Evolutionary conservation across 2,888 invertebrate genomes (phyloP), one percentile per base, ranked within the genome.

Genomic region (Amaurobius ferox): DNA sequence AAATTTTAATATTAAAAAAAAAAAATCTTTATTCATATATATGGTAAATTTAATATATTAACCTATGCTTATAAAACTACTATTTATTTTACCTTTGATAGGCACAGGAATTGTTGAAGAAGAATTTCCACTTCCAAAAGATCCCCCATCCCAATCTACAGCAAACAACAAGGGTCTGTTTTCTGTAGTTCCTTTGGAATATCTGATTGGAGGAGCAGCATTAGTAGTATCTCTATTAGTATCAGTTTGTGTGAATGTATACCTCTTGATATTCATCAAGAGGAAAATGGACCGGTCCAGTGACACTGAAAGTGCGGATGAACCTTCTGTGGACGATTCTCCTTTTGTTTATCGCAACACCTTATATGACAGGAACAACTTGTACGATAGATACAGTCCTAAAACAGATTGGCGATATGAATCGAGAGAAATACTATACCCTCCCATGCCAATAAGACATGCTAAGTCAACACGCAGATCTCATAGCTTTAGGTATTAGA

Each of bases 381-480:
- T 86, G 39, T 86, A 86, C 19, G 85, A 86, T 29, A 32, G 79
- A 0, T 86, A 86, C 62, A 73, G 72, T 19, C 85, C 78, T 1
- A 73, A 68, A 28, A 29, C n/a, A 30, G 78, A 86, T 13, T 86
- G 86, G 79, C 79, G 76, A 35, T 79, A 70, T 55, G 86, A 86
- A 40, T 79, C 86, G 2, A 73, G 86, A 48, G 86, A 86, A 66
- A 86, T 86, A 13, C 40, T 86, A 11, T 86, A 86, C 26, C 86
- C 86, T 2, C 86, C 86, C n/a, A 86, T 86, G 86, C 86, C 86
- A 11, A 86, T 86, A 1, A 23, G 86, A 13, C 86, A 86, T 19
- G 86, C 74, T 6, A 79, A 70, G 16, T 62, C 79, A 0, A 71
- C 55, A 28, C 19, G 68, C n/a, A 86, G 86, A 29, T 86, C 86